Conservation (phyloP, 2,797 vertebrate genomes). For the Aphelocoma californica region DNA sequence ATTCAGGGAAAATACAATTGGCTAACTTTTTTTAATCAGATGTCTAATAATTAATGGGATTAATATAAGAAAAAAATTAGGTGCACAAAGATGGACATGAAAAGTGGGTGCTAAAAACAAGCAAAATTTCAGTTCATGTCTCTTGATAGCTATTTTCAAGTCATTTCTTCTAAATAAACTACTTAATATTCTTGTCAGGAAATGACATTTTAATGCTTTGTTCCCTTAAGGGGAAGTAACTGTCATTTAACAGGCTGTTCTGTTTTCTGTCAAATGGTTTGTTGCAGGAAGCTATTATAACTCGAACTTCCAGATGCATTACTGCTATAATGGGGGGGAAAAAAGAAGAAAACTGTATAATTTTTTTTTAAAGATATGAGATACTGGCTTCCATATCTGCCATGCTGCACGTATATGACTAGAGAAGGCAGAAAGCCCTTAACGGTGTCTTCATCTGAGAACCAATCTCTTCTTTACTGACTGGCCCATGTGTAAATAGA, state of each 20-base stretch:
- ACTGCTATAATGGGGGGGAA: slow-evolving; percentile 70
- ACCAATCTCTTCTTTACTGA: slow-evolving; percentile 57
- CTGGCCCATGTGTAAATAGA: slow-evolving; percentile 69
- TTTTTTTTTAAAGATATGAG: slow-evolving; percentile 59
- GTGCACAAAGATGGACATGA: slow-evolving; percentile 75
- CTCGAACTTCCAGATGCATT: slow-evolving; percentile 76
- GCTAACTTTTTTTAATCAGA: slow-evolving; percentile 65
- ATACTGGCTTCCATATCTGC: slow-evolving; percentile 72
- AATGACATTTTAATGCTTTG: slow-evolving; percentile 70
- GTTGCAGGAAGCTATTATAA: slow-evolving; percentile 81
- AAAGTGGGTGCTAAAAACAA: slow-evolving; percentile 80
- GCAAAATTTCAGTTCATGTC: slow-evolving; percentile 73
- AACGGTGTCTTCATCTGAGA: slow-evolving; percentile 23
- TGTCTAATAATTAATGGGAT: slow-evolving; percentile 64
- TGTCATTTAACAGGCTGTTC: slow-evolving; percentile 73
- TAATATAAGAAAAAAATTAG: slow-evolving; percentile 70
- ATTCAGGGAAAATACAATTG: slow-evolving; percentile 80
- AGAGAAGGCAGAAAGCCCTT: slow-evolving; percentile 42
- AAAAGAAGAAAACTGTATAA: slow-evolving; percentile 1
- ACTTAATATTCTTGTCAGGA: slow-evolving; percentile 73
- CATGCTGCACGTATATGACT: slow-evolving; percentile 72
- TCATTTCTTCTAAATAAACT: slow-evolving; percentile 74
- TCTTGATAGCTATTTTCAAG: slow-evolving; percentile 75
- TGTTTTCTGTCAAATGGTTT: slow-evolving; percentile 73
- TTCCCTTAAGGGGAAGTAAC: slow-evolving; percentile 72